A percentile compares a stretch with the other conserved stretches of the same genome.
phyloP scores from a whole-genome alignment of 2,888 invertebrate genomes.

The Monoplex corrugatus region DNA sequence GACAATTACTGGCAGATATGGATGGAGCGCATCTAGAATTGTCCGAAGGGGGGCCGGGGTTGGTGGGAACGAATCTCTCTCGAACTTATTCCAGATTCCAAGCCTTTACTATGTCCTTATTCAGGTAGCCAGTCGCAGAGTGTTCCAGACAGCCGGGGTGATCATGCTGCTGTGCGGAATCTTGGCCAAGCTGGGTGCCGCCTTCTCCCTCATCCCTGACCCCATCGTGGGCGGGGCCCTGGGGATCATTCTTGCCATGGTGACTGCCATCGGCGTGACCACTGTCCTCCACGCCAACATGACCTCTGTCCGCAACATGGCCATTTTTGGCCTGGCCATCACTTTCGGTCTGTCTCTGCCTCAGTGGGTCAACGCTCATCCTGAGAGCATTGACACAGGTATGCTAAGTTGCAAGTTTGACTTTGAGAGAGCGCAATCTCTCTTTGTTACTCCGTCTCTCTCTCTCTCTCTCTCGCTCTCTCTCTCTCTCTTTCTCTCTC shows the following conservation, averaged over 20 bases:
- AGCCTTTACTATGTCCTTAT: too few species aligned
- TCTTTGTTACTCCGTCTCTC: too few species aligned
- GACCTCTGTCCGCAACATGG: conserved; percentile 92
- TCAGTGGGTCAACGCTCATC: conserved; percentile 67
- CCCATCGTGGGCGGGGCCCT: conserved; percentile 82
- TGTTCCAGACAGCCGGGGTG: conserved; percentile 81
- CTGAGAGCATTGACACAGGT: conserved; percentile 72
- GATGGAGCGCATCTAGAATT: too few species aligned
- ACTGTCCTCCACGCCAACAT: conserved; percentile 86
- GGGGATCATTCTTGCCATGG: conserved; percentile 77
- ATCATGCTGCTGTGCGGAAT: conserved; percentile 81
- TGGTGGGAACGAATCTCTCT: too few species aligned
- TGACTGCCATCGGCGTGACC: conserved; percentile 77
- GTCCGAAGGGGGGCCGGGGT: too few species aligned
- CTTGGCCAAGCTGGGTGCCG: conserved; percentile 82
- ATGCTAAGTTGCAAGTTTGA: not conserved
- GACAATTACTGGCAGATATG: too few species aligned
- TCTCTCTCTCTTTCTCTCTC: too few species aligned
- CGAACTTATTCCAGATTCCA: too few species aligned
- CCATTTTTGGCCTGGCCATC: conserved; percentile 83
- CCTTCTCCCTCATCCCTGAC: conserved; percentile 83
- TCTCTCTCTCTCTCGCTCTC: too few species aligned
- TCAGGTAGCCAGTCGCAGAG: conserved; percentile 82
- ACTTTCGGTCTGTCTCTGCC: conserved; percentile 88
- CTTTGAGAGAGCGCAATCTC: too few species aligned